Evolutionary conservation across 2,797 vertebrate species (phyloP).

Genomic region (Phoeniculus purpureus): DNA sequence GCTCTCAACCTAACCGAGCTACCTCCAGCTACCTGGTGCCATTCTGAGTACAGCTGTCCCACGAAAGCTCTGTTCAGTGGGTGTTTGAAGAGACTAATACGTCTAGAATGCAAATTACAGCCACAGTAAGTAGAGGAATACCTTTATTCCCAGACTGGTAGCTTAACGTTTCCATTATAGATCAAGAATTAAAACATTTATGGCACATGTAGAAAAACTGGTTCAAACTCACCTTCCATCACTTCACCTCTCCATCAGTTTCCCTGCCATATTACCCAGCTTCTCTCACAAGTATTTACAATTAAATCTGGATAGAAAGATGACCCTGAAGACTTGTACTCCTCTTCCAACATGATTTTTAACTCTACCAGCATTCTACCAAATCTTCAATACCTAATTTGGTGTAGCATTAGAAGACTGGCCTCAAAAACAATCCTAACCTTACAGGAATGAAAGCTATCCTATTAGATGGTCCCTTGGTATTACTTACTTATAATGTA

Average conservation of each 20-base stretch:
- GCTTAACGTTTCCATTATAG: background rate
- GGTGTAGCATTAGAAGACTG: background rate
- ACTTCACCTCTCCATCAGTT: background rate
- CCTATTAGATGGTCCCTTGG: constrained; percentile 48
- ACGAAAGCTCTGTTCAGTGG: background rate
- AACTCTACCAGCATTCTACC: background rate
- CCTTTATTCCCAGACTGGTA: background rate
- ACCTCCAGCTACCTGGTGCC: background rate
- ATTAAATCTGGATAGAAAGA: background rate
- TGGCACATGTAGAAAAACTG: background rate
- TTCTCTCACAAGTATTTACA: background rate
- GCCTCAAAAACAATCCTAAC: background rate
- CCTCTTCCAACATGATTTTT: background rate
- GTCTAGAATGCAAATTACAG: background rate
- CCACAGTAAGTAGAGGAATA: background rate
- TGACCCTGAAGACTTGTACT: background rate
- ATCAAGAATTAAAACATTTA: constrained; percentile 9
- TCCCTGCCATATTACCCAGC: background rate
- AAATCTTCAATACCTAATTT: constrained; percentile 4
- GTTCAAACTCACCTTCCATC: background rate
- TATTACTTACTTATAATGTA: constrained; percentile 35
- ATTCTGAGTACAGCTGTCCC: background rate
- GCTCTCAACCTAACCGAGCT: background rate
- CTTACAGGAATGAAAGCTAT: constrained; percentile 10
- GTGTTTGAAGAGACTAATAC: background rate